These are phyloP conservation scores for Hycleus cichorii DNA, from an alignment of 1,140 invertebrate genomes.

Conservation along the genomic window DNA sequence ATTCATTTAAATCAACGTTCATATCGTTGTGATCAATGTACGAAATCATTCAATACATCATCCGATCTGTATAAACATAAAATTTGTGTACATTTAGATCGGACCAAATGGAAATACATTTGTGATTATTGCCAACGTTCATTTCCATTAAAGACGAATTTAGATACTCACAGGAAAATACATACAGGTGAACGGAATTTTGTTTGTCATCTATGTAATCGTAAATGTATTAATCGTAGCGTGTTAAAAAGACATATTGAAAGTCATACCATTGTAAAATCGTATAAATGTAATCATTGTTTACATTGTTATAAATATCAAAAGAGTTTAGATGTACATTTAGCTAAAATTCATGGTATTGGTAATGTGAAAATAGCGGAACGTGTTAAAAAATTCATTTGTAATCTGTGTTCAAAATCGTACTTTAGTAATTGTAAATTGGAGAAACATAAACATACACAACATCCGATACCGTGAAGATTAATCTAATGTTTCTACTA, in stretches of 20 bases:
- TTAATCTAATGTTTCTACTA: too few relatives aligned
- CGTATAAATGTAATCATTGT: constrained; percentile 25
- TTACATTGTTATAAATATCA: constrained; percentile 27
- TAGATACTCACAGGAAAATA: constrained; percentile 30
- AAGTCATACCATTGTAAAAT: constrained; percentile 25
- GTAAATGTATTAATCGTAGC: constrained; percentile 24
- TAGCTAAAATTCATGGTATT: constrained; percentile 27
- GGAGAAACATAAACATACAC: constrained; percentile 21
- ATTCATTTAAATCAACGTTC: constrained; percentile 31
- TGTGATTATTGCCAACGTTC: constrained; percentile 23
- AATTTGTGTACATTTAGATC: constrained; percentile 30
- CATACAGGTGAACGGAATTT: constrained; percentile 38
- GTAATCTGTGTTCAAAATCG: constrained; percentile 26
- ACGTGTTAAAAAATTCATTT: constrained; percentile 24
- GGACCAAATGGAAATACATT: constrained; percentile 27
- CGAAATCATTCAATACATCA: constrained; percentile 33
- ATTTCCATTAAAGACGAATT: constrained; percentile 31
- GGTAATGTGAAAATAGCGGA: constrained; percentile 24
- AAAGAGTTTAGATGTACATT: constrained; percentile 27
- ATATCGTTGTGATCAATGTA: constrained; percentile 27
- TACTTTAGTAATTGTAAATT: constrained; percentile 29
- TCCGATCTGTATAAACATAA: constrained; percentile 33
- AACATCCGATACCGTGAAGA: background rate
- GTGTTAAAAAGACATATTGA: constrained; percentile 27
- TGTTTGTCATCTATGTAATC: constrained; percentile 33